Evolutionary conservation across 2,888 invertebrate genomes (phyloP).

Genomic region (Orthonevra nobilis): DNA sequence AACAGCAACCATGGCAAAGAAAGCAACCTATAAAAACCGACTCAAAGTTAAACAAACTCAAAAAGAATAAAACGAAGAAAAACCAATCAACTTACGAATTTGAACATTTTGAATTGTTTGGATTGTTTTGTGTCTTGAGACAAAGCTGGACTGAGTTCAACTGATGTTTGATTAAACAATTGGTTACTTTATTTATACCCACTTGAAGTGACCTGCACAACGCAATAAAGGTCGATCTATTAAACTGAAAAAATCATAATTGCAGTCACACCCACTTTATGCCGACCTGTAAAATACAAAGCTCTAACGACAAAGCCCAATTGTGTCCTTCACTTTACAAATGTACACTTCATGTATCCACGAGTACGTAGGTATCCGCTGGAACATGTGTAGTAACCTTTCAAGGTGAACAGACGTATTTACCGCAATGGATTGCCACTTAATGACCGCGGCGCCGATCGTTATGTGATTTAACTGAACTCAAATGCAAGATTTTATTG

Average conservation of each 20-base stretch:
- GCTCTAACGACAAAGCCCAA: slow-evolving; percentile 76
- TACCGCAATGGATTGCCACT: slow-evolving; percentile 41
- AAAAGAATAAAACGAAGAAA: too few relatives aligned
- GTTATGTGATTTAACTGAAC: slow-evolving; percentile 42
- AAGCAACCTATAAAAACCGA: slow-evolving; percentile 52
- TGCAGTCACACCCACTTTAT: slow-evolving; percentile 29
- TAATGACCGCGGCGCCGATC: slow-evolving; percentile 37
- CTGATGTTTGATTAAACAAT: slow-evolving; percentile 28
- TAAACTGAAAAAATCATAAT: too few relatives aligned
- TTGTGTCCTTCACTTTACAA: slow-evolving; percentile 52
- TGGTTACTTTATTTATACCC: slow-evolving; percentile 46
- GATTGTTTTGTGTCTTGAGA: slow-evolving; percentile 13
- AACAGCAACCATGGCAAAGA: slow-evolving; percentile 75
- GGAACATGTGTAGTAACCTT: slow-evolving; percentile 9
- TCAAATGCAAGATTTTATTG: slow-evolving; percentile 31
- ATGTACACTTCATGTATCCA: background rate
- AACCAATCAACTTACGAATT: slow-evolving; percentile 75
- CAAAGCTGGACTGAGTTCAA: slow-evolving; percentile 34
- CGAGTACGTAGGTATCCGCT: background rate
- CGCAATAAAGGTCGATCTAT: slow-evolving; percentile 14
- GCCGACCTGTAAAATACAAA: too few relatives aligned
- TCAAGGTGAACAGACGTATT: slow-evolving; percentile 52
- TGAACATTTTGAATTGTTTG: slow-evolving; percentile 76
- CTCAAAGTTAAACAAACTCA: background rate
- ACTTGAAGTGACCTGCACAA: background rate